Conservation (phyloP, 2,888 invertebrate species). For the Oxycera nigricornis region DNA sequence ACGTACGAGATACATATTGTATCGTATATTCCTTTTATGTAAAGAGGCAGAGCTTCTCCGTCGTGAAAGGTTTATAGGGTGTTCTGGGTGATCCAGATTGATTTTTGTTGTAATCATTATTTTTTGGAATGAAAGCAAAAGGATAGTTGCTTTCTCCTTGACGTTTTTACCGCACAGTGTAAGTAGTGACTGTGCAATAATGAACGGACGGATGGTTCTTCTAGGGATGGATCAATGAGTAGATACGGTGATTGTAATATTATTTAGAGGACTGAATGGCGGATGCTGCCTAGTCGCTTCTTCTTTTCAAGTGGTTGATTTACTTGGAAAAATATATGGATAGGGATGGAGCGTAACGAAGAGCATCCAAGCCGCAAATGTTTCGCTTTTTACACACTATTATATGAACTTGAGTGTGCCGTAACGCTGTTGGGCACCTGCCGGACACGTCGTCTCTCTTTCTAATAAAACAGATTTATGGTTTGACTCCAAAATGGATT, state of each 20-base stretch:
- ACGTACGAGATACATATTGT: neutral
- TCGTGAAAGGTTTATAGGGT: constrained; percentile 25
- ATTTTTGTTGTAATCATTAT: constrained; percentile 41
- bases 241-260: neutral
- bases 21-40: neutral
- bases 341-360: neutral
- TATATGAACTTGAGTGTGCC: constrained; percentile 20
- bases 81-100: constrained; percentile 42
- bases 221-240: constrained; percentile 1
- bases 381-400: constrained; percentile 36
- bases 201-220: neutral
- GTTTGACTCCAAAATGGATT: too few species aligned
- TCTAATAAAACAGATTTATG: neutral
- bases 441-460: neutral
- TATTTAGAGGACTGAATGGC: neutral
- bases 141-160: neutral
- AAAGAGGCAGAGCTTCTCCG: constrained; percentile 6
- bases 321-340: constrained; percentile 9
- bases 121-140: constrained; percentile 22
- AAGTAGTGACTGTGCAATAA: constrained; percentile 3
- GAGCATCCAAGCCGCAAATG: neutral
- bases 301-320: constrained; percentile 31
- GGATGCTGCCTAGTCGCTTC: constrained; percentile 18
- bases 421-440: constrained; percentile 22
- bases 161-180: neutral